Evolutionary conservation across 2,797 vertebrate genomes (phyloP), one percentile per base, ranked within the genome.

Genomic region (Miichthys miiuy): DNA sequence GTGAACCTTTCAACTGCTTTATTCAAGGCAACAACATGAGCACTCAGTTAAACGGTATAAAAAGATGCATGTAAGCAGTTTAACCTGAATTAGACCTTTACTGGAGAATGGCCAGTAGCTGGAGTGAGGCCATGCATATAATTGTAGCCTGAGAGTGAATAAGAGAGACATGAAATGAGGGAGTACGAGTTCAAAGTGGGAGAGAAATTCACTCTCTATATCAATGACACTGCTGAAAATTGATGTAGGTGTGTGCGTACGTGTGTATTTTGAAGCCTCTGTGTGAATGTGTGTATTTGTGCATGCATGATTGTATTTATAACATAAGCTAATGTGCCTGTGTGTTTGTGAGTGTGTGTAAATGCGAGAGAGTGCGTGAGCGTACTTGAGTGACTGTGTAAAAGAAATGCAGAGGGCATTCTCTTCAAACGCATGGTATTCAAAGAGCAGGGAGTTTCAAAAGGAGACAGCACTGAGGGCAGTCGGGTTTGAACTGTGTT

Each of bases 401-500:
- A 86, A 87, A 89, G 86, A 91, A 89, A 89, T 92, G 85, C 89
- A 90, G 89, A 93, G 94, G 92, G 83, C 89, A 88, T 84, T 87
- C 75, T 86, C 87, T 92, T 93, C 91, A 92, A 92, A 91, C 80
- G 72, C 63, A 65, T 25, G 46, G 82, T 78, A 93, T 93, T 94
- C 93, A 94, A 94, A 94, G 92, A 92, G 90, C 91, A 88, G 81
- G 27, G 70, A 75, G 72, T 90, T 93, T 94, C 89, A 92, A 93
- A 93, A 80, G 82, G 68, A 93, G 89, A 91, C 89, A 88, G 89
- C 90, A 85, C 91, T 89, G 85, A 93, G 93, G 93, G 93, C 93
- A 93, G 77, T 20, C 17, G 46, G 85, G 92, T 94, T 94, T 94
- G 91, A 94, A 94, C 92, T 92, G 79, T 92, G 88, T 91, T 91